Evolutionary conservation across 2,797 vertebrate genomes (phyloP).

Genomic region (Sternotherus odoratus): DNA sequence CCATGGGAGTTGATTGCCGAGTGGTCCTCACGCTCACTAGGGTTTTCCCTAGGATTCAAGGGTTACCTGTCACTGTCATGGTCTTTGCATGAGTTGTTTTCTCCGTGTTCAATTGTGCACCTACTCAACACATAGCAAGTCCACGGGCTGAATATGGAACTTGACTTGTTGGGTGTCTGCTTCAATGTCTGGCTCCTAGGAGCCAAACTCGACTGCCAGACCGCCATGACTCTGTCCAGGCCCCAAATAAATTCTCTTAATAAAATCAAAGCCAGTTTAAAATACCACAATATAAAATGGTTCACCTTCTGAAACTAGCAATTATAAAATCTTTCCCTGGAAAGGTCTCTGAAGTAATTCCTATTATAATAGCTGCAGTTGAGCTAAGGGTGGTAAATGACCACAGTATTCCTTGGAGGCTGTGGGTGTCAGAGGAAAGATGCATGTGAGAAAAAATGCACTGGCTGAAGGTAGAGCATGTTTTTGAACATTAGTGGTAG

Average conservation of each 20-base stretch:
- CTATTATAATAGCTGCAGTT: constrained; percentile 9
- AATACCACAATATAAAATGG: constrained; percentile 6
- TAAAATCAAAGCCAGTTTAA: constrained; percentile 18
- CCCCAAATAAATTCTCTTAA: background rate
- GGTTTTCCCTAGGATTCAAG: background rate
- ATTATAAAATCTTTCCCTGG: constrained; percentile 44
- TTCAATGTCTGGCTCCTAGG: background rate
- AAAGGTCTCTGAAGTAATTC: constrained; percentile 23
- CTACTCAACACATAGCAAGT: constrained; percentile 12
- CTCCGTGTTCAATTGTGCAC: constrained; percentile 13
- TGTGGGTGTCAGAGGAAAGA: constrained; percentile 65
- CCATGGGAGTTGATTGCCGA: background rate
- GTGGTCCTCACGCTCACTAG: background rate
- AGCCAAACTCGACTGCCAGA: constrained; percentile 44
- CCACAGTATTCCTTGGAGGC: constrained; percentile 45
- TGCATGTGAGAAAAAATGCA: constrained; percentile 47
- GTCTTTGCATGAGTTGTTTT: constrained; percentile 29
- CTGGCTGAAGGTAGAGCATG: background rate
- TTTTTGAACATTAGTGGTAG: constrained; percentile 65
- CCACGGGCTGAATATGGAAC: background rate
- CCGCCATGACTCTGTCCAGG: constrained; percentile 44
- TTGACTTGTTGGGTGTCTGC: constrained; percentile 32
- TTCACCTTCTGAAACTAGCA: constrained; percentile 40
- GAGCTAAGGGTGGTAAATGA: constrained; percentile 46
- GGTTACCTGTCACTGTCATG: background rate